Percentiles rank a stretch among this genome's conserved stretches.
Evolutionary conservation across 2,113 vertebrate genomes (phyloP).

Genomic region (Limanda limanda): DNA sequence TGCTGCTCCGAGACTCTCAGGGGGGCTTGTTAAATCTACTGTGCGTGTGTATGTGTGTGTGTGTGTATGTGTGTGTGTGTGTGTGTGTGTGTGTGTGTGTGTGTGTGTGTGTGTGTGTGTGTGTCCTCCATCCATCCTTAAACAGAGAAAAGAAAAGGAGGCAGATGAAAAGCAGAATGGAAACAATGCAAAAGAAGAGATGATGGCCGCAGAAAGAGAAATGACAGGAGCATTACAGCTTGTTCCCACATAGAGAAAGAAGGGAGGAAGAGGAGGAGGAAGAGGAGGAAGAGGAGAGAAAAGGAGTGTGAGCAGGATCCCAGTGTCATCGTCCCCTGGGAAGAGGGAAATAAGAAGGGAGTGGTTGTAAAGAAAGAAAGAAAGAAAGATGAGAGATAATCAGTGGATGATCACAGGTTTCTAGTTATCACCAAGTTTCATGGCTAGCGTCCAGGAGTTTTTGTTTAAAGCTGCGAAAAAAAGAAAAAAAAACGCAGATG

Average conservation of each 20-base stretch:
- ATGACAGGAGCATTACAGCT: constrained; percentile 55
- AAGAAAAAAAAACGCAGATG: too few species aligned
- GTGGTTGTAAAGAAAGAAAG: constrained; percentile 48
- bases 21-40: constrained; percentile 76
- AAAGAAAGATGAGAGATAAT: constrained; percentile 4
- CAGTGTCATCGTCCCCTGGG: constrained; percentile 48
- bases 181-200: constrained; percentile 51
- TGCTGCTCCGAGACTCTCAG: constrained; percentile 65
- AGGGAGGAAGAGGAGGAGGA: constrained; percentile 23
- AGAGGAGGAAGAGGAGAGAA: neutral
- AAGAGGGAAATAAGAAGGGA: constrained; percentile 59
- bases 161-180: constrained; percentile 55
- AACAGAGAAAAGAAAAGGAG: constrained; percentile 49
- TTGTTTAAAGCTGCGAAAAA: too few species aligned
- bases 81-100: constrained; percentile 30
- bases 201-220: constrained; percentile 57
- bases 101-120: constrained; percentile 42
- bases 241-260: constrained; percentile 61
- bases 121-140: constrained; percentile 51
- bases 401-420: too few species aligned
- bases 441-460: too few species aligned
- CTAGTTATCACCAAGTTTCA: too few species aligned
- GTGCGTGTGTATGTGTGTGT: constrained; percentile 29
- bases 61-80: constrained; percentile 36
- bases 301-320: constrained; percentile 36